These are phyloP conservation scores for Hyperoodon ampullatus DNA, from an alignment of 2,113 vertebrate genomes.

Conservation along the genomic window DNA sequence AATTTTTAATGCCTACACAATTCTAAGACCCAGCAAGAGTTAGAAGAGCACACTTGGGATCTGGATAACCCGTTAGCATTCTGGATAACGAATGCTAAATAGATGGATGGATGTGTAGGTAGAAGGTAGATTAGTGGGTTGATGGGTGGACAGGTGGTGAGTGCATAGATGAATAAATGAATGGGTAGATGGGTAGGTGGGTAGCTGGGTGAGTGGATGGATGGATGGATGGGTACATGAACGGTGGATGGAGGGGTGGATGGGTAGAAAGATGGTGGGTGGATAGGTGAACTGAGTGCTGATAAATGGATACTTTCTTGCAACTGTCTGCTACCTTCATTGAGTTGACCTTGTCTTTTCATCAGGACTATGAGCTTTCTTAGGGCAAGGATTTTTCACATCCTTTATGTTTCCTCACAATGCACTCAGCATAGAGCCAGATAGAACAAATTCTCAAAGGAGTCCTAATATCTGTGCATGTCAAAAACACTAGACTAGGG, in stretches of 20 bases:
- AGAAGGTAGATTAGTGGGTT: neutral
- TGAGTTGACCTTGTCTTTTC: neutral
- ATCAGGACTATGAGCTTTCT: neutral
- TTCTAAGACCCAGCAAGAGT: neutral
- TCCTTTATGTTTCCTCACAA: neutral
- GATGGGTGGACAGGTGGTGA: neutral
- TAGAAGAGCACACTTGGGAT: neutral
- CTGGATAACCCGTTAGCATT: neutral
- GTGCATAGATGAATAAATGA: neutral
- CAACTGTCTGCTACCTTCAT: neutral
- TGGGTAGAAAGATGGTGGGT: neutral
- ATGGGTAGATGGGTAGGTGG: neutral
- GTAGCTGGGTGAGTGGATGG: neutral
- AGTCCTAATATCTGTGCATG: neutral
- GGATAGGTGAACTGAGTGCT: neutral
- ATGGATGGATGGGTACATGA: no score
- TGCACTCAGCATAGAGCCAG: neutral
- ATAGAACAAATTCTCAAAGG: neutral
- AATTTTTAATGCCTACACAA: neutral
- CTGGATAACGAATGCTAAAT: neutral
- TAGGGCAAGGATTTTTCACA: neutral
- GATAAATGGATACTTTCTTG: neutral
- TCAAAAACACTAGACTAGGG: neutral
- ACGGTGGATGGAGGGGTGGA: neutral
- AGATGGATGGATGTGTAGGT: neutral